Conservation (phyloP, 2,888 invertebrate species). For the Aspidapion aeneum region DNA sequence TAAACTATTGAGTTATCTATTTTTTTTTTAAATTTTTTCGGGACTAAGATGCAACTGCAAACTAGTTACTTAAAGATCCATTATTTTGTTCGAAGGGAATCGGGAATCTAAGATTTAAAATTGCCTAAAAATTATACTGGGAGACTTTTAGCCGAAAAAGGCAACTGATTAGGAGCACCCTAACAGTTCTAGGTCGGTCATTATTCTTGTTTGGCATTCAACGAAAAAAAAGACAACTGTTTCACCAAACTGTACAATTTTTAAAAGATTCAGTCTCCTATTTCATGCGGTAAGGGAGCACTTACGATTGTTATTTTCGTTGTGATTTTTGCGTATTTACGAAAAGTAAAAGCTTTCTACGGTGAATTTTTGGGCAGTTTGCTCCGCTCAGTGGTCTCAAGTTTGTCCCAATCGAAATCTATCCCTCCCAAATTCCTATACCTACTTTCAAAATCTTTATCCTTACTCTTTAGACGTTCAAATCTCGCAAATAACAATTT, state of each 20-base stretch:
- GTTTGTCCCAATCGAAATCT: slow-evolving; percentile 88
- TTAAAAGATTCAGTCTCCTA: too few relatives aligned
- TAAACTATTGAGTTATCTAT: slow-evolving; percentile 78
- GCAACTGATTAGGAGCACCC: slow-evolving; percentile 95
- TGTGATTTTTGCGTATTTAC: too few relatives aligned
- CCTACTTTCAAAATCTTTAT: slow-evolving; percentile 76
- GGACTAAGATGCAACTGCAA: slow-evolving; percentile 74
- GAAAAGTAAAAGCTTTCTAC: slow-evolving; percentile 64
- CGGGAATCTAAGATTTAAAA: slow-evolving; percentile 88
- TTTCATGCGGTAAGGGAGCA: too few relatives aligned
- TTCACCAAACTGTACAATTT: too few relatives aligned
- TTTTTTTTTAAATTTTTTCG: slow-evolving; percentile 68
- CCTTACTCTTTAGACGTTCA: slow-evolving; percentile 73
- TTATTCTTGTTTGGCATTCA: slow-evolving; percentile 98
- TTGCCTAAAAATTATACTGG: slow-evolving; percentile 93
- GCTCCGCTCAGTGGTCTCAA: slow-evolving; percentile 52
- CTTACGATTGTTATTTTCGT: too few relatives aligned
- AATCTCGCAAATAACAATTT: slow-evolving; percentile 84
- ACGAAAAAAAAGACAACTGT: too few relatives aligned
- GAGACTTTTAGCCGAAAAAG: slow-evolving; percentile 90
- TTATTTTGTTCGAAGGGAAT: slow-evolving; percentile 92
- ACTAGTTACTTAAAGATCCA: slow-evolving; percentile 79
- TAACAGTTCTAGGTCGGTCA: slow-evolving; percentile 91
- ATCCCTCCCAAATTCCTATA: slow-evolving; percentile 83
- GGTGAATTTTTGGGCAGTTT: neutral